Evolutionary conservation across 1,140 invertebrate genomes (phyloP).

Genomic region (Trachymyrmex septentrionalis): DNA sequence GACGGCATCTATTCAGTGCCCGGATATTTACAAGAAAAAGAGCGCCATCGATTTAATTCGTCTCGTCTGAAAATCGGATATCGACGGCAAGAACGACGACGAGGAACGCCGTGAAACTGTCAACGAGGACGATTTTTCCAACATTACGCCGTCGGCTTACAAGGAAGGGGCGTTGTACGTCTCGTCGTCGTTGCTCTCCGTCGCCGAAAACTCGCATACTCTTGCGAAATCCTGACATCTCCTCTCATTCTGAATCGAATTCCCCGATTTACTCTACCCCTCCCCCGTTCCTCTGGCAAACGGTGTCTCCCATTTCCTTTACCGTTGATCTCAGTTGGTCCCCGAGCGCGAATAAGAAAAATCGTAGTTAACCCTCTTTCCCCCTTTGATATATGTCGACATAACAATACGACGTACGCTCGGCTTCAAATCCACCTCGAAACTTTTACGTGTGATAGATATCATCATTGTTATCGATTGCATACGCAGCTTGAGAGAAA

Average conservation of each 20-base stretch:
- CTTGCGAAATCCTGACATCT: slow-evolving; percentile 34
- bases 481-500: background rate
- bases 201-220: slow-evolving; percentile 17
- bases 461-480: slow-evolving; percentile 5
- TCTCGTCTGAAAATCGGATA: slow-evolving; percentile 7
- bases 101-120: slow-evolving; percentile 11
- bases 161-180: slow-evolving; percentile 52
- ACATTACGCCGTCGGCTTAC: slow-evolving; percentile 45
- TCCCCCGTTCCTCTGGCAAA: slow-evolving; percentile 15
- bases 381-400: background rate
- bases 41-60: slow-evolving; percentile 2
- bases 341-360: slow-evolving; percentile 29
- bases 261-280: slow-evolving; percentile 39
- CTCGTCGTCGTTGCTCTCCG: background rate
- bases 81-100: slow-evolving; percentile 4
- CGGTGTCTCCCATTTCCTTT: background rate
- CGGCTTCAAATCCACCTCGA: slow-evolving; percentile 17
- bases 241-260: slow-evolving; percentile 37
- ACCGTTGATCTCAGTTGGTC: background rate
- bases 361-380: slow-evolving; percentile 5
- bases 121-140: slow-evolving; percentile 37
- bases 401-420: slow-evolving; percentile 17
- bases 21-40: background rate
- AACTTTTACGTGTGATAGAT: slow-evolving; percentile 33
- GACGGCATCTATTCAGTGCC: background rate